phyloP scores from a whole-genome alignment of 2,888 invertebrate species.

The Pandemis heparana region DNA sequence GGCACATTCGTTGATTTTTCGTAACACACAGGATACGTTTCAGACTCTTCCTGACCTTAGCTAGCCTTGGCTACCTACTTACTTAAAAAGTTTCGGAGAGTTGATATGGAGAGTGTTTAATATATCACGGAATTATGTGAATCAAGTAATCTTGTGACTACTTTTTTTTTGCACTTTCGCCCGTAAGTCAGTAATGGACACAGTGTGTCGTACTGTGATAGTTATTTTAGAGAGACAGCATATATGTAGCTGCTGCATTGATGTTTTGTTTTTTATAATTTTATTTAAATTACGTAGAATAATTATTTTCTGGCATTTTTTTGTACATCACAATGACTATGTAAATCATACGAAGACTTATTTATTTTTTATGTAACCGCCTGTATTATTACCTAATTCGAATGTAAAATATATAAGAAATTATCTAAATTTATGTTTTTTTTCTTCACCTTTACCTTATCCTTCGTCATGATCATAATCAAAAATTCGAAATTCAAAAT shows the following conservation, averaged over 20 bases:
- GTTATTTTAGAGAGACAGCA: slow-evolving; percentile 33
- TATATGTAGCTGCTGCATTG: slow-evolving; percentile 29
- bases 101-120: not conserved
- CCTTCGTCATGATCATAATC: too few species aligned
- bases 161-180: slow-evolving; percentile 21
- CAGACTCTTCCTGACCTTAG: too few species aligned
- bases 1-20: too few species aligned
- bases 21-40: too few species aligned
- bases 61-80: too few species aligned
- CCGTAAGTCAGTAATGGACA: slow-evolving; percentile 35
- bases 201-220: slow-evolving; percentile 38
- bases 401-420: slow-evolving; percentile 84
- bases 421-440: slow-evolving; percentile 62
- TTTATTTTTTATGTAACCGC: slow-evolving; percentile 85
- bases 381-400: slow-evolving; percentile 77
- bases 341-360: slow-evolving; percentile 68
- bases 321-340: slow-evolving; percentile 62
- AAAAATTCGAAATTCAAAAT: too few species aligned
- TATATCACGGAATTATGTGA: not conserved
- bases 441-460: slow-evolving; percentile 45
- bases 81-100: too few species aligned
- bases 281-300: slow-evolving; percentile 51
- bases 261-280: slow-evolving; percentile 35
- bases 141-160: slow-evolving; percentile 4
- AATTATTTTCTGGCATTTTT: slow-evolving; percentile 48